Conservation (phyloP, 2,888 invertebrate species). For the Hirtodrosophila confusa region DNA sequence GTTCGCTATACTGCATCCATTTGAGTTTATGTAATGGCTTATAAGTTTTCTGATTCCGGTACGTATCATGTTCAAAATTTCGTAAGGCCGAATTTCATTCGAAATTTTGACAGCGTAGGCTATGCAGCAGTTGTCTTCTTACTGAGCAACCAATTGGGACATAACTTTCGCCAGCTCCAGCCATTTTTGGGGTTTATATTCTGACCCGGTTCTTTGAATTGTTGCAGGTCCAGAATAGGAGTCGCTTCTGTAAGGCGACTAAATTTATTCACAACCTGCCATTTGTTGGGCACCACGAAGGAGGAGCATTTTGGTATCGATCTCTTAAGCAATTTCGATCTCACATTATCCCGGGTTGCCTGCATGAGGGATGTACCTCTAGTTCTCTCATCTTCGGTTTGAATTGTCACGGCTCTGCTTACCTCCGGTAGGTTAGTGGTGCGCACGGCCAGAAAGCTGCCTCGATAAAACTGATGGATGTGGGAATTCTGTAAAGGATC, state of each 20-base stretch:
- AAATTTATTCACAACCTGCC: neutral
- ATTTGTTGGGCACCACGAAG: constrained; percentile 31
- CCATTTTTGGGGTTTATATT: neutral
- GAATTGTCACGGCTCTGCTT: too few species aligned
- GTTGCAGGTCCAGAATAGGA: neutral
- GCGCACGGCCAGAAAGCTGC: constrained; percentile 45
- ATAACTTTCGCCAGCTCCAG: constrained; percentile 15
- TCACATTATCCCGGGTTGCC: too few species aligned
- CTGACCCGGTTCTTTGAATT: too few species aligned
- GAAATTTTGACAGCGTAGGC: constrained; percentile 9
- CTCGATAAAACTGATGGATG: constrained; percentile 29
- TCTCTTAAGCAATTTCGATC: neutral
- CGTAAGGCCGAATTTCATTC: neutral
- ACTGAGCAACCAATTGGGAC: constrained; percentile 9
- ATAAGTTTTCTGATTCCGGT: constrained; percentile 50
- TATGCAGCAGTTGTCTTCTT: constrained; percentile 10
- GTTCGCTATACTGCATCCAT: constrained; percentile 3
- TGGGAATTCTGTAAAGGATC: neutral
- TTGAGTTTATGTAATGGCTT: constrained; percentile 46
- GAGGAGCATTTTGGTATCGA: neutral
- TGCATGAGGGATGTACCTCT: too few species aligned
- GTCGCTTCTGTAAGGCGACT: neutral
- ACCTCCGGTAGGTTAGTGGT: neutral
- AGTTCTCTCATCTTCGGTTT: too few species aligned
- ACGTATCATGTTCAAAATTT: constrained; percentile 42